Evolutionary conservation across 1,140 invertebrate species (phyloP).

Genomic region (Laupala kohalensis): DNA sequence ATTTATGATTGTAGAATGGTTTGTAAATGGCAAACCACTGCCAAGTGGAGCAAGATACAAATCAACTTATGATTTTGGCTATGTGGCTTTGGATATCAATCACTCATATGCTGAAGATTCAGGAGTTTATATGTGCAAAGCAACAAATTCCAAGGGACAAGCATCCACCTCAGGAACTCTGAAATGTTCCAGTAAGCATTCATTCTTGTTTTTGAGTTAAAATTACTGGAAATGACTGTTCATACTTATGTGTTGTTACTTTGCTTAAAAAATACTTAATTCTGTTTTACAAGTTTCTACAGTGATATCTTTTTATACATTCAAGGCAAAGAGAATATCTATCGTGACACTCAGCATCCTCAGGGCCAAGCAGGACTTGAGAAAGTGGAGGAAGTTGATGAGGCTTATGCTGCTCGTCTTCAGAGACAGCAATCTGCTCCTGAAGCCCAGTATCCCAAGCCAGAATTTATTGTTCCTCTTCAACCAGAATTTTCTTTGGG

Average conservation of each 20-base stretch:
- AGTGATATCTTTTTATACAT: no score
- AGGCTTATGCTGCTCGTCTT: slow-evolving; percentile 54
- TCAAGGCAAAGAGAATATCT: slow-evolving; percentile 53
- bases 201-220: neutral
- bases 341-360: slow-evolving; percentile 78
- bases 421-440: slow-evolving; percentile 46
- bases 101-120: slow-evolving; percentile 77
- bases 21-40: slow-evolving; percentile 70
- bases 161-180: slow-evolving; percentile 78
- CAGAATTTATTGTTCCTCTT: slow-evolving; percentile 73
- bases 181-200: slow-evolving; percentile 49
- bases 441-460: slow-evolving; percentile 69
- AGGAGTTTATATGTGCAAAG: slow-evolving; percentile 81
- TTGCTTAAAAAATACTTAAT: no score
- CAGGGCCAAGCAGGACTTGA: slow-evolving; percentile 70
- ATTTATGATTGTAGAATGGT: slow-evolving; percentile 51
- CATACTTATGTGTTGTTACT: no score
- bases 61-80: slow-evolving; percentile 79
- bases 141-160: slow-evolving; percentile 78
- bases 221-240: neutral
- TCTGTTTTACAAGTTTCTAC: no score
- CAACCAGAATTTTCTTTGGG: slow-evolving; percentile 68
- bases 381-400: slow-evolving; percentile 71
- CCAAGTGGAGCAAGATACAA: slow-evolving; percentile 68
- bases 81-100: slow-evolving; percentile 67